Evolutionary conservation across 37 sponge, comb jelly and placozoan species (phyloP), one percentile per base, ranked within the genome.

Genomic region (Beroe ovata): DNA sequence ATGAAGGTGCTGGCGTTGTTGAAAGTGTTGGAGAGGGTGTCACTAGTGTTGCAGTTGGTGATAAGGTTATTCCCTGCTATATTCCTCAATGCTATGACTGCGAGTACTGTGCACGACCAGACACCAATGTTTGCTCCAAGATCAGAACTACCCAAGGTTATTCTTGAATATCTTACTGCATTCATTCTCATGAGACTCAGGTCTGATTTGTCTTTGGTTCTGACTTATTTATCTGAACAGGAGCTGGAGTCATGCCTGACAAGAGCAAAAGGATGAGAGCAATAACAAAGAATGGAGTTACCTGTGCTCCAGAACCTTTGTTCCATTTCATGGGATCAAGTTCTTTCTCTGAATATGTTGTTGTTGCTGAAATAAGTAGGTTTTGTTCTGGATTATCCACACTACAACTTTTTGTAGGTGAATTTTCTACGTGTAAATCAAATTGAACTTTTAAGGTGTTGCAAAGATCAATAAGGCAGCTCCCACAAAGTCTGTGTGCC

Each of bases 291-390:
- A 47, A 47, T 47, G 54, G 54, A 47, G 54, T 11, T 16, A 6
- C 54, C 6, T 47, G 54, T 11, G 11, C 54, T 11, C 54, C 54
- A 6, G 54, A 47, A 47, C 54, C 54, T 16, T 47, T 95, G 23
- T 94, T 59, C 63, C 97, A 96, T 89, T 96, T 95, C 90, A 96
- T 96, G 97, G 97, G 97, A 0, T 95, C 97, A 0, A 89, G 90
- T 90, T 95, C 97, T 0, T 96, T 96, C 92, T 89, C 91, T 66
- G 97, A 96, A 81, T 96, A 96, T 88, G 92, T 94, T 54, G 97
- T 96, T n/a, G 90, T 96, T 19, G 93, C 97, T 14, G 97, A 96
- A 89, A 94, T 96, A 16, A 89, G 64, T 41, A 38, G 28, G 81
- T 72, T 6, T 20, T 26, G 20, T 20, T 20, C 4, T 6, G 29